Percentiles rank a stretch among this genome's conserved stretches.
Conservation (phyloP, 2,797 vertebrate genomes). For the Enteromius anoplus region DNA sequence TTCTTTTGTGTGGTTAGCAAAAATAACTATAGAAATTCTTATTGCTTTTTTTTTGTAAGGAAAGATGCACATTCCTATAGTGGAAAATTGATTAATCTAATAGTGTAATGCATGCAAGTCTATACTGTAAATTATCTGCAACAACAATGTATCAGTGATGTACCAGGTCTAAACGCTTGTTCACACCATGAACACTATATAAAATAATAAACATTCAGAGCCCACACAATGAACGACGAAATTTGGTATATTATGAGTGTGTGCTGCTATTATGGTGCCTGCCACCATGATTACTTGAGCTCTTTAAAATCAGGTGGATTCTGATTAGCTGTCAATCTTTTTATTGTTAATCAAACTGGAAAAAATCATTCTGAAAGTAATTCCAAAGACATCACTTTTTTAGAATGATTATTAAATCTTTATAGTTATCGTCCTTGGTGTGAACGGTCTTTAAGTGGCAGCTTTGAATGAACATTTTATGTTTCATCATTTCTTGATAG, state of each 20-base stretch:
- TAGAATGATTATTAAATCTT: slow-evolving; percentile 8
- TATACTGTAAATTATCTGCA: not conserved
- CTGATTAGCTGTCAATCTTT: slow-evolving; percentile 7
- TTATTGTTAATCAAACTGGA: too few species aligned
- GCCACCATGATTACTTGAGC: not conserved
- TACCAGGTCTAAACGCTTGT: not conserved
- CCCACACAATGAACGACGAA: not conserved
- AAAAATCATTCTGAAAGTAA: not conserved
- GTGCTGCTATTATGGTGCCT: not conserved
- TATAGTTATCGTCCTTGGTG: slow-evolving; percentile 16
- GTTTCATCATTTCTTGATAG: slow-evolving; percentile 22
- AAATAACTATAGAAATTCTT: not conserved
- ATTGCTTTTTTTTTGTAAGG: not conserved
- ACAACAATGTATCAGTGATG: not conserved
- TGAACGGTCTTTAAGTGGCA: not conserved
- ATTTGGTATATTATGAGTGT: not conserved
- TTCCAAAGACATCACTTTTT: not conserved
- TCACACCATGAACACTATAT: not conserved
- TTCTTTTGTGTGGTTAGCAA: not conserved
- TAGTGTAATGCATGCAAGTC: not conserved
- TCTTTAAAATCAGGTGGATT: not conserved
- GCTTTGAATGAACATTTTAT: slow-evolving; percentile 16
- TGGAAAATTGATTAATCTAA: not conserved
- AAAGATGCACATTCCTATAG: not conserved
- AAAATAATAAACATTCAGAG: not conserved